phyloP scores from a whole-genome alignment of 2,888 invertebrate genomes.

The Drosophila pegasa region DNA sequence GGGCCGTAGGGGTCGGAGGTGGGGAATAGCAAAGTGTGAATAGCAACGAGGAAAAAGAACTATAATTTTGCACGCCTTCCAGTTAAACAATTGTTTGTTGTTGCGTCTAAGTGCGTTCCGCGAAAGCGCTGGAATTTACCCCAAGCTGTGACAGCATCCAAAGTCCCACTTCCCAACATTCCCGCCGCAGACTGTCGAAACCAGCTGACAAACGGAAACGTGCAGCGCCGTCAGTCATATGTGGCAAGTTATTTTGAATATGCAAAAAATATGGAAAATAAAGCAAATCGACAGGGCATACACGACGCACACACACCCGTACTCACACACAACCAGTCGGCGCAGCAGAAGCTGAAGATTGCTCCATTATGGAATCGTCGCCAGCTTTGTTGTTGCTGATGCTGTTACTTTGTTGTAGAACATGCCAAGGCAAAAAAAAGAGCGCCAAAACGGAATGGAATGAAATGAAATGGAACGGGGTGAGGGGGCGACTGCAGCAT shows the following conservation, averaged over 20 bases:
- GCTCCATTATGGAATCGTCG: conserved; percentile 64
- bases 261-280: conserved; percentile 73
- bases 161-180: conserved; percentile 5
- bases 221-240: conserved; percentile 72
- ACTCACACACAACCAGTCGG: conserved; percentile 3
- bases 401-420: conserved; percentile 78
- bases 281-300: conserved; percentile 30
- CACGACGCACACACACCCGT: conserved; percentile 7
- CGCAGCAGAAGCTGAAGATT: conserved; percentile 48
- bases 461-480: conserved; percentile 20
- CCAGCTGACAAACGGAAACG: conserved; percentile 76
- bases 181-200: conserved; percentile 29
- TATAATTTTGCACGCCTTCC: conserved; percentile 68
- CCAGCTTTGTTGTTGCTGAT: conserved; percentile 31
- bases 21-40: conserved; percentile 64
- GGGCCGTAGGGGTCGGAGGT: no score
- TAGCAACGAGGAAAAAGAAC: conserved; percentile 24
- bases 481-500: conserved; percentile 10
- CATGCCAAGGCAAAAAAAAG: conserved; percentile 46
- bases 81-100: conserved; percentile 75
- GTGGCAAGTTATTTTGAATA: conserved; percentile 77
- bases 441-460: conserved; percentile 32
- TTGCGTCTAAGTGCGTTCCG: conserved; percentile 63
- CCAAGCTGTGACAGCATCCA: conserved; percentile 68
- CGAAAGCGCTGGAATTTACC: conserved; percentile 75